These are phyloP conservation scores for Chunga burmeisteri DNA, from an alignment of 2,113 vertebrate species.

Conservation along the genomic window DNA sequence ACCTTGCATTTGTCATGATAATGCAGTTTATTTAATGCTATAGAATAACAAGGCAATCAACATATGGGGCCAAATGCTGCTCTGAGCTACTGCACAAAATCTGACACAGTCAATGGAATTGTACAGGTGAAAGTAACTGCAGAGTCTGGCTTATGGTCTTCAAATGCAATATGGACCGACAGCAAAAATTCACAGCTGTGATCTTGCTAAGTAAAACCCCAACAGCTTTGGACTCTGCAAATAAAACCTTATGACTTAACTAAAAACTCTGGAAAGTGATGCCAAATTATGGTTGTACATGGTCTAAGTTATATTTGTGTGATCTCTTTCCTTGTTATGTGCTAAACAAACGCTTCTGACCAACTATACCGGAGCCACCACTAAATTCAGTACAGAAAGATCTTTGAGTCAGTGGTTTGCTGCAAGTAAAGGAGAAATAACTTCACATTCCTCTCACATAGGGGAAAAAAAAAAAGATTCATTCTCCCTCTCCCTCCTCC, in stretches of 20 bases:
- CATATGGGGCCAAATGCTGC: background rate
- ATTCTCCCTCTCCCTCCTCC: constrained; percentile 27
- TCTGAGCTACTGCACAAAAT: background rate
- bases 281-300: background rate
- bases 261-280: constrained; percentile 10
- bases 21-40: constrained; percentile 30
- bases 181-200: constrained; percentile 45
- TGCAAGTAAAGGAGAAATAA: constrained; percentile 57
- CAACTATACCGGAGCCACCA: background rate
- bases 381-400: constrained; percentile 33
- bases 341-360: constrained; percentile 31
- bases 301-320: background rate
- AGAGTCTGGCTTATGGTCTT: background rate
- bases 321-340: background rate
- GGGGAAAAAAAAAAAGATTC: background rate
- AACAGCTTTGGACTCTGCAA: constrained; percentile 64
- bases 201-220: constrained; percentile 6
- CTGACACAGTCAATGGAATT: background rate
- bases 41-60: background rate
- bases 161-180: constrained; percentile 11
- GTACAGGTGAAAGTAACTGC: background rate
- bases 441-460: constrained; percentile 61
- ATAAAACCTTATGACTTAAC: background rate
- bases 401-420: constrained; percentile 56
- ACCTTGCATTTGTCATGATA: background rate